Base-by-base conservation (phyloP, 2,797 vertebrate genomes). In the Bothrops alternatus region DNA sequence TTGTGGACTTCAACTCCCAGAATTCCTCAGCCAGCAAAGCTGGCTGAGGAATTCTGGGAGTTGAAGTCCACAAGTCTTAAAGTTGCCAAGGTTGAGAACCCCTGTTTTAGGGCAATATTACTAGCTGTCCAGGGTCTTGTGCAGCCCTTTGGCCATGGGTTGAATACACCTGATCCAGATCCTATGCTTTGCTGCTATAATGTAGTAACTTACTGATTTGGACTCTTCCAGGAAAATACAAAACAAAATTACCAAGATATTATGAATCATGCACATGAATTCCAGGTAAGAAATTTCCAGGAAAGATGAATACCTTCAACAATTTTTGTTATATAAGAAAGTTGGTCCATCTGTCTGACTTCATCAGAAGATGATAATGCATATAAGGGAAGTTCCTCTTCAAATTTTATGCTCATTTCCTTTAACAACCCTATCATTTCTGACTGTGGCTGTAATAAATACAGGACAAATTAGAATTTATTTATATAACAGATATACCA, bases 371-470 rank as follows among this genome's bases (percentile, higher is more conserved):
- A 95, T 42, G 97, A 93, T 73, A 98, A 97, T 1, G 98, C 97
- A 82, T 98, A 98, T 47, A 99, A 95, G 0, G 99, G 99, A 18
- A 99, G 99, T 42, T 99, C 98, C 93, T 98, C 98, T 95, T 99
- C 98, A 97, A 99, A 99, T 95, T 99, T 99, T 85, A 95, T 85
- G 65, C 97, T 98, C 99, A 99, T 99, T 98, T 99, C 99, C 89
- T 95, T 97, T 96, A 99, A 97, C 93, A 99, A 98, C 55, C 96
- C 97, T 90, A 97, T 97, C 53, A 99, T 96, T 5, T 98, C 97
- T 13, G 99, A 99, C 95, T 98, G 99, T 85, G 99, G 99, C 99
- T 99, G 95, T 87, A 97, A 97, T 32, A 93, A 14, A 96, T 0
- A 97, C 23, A 94, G 95, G 94, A 3, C 85, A 1, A 94, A 92